phyloP scores from a whole-genome alignment of 2,888 invertebrate genomes.

The Platycheirus rosarum region DNA sequence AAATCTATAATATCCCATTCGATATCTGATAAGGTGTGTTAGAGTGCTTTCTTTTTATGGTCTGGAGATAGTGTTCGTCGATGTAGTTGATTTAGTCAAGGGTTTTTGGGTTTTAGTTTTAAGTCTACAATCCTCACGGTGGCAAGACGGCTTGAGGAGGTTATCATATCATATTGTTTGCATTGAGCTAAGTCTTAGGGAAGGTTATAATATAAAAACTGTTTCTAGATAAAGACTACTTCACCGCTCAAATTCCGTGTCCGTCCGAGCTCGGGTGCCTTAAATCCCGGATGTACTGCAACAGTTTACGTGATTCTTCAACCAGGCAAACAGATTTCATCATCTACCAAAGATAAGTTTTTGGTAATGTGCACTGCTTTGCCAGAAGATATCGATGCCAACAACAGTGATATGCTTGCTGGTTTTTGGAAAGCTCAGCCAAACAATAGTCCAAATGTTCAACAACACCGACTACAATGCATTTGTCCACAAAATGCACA shows the following conservation, averaged over 20 bases:
- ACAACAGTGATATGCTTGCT: constrained; percentile 85
- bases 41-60: too few relatives aligned
- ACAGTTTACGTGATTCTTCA: constrained; percentile 89
- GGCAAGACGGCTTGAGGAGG: too few relatives aligned
- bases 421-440: constrained; percentile 89
- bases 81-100: too few relatives aligned
- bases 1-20: too few relatives aligned
- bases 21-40: too few relatives aligned
- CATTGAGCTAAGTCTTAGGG: too few relatives aligned
- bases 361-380: constrained; percentile 91
- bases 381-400: constrained; percentile 84
- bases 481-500: constrained; percentile 47
- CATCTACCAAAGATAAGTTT: constrained; percentile 92
- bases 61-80: too few relatives aligned
- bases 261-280: constrained; percentile 91
- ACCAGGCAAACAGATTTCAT: constrained; percentile 87
- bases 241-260: constrained; percentile 97
- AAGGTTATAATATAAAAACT: too few relatives aligned
- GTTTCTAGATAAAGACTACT: constrained; percentile 93
- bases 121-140: too few relatives aligned
- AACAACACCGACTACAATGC: constrained; percentile 89
- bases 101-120: too few relatives aligned
- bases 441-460: constrained; percentile 84
- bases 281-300: constrained; percentile 86
- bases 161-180: too few relatives aligned